Percentiles rank a stretch among this genome's conserved stretches.
These are phyloP conservation scores for Cantharis rustica DNA, from an alignment of 2,888 invertebrate genomes.

Conservation along the genomic window DNA sequence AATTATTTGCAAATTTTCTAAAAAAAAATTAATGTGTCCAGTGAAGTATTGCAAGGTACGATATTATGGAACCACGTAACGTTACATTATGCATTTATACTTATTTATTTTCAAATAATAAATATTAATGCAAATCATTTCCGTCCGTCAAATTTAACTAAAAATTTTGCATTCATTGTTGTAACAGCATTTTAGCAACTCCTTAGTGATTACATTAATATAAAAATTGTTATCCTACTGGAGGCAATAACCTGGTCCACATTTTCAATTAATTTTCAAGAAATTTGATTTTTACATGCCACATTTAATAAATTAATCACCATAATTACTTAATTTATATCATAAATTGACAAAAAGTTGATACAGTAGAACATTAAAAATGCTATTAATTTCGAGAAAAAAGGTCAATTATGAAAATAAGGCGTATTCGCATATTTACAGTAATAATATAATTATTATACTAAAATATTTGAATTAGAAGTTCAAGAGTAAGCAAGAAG, in stretches of 20 bases:
- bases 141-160: background rate
- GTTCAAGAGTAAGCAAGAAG: background rate
- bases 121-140: background rate
- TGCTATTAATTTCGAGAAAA: background rate
- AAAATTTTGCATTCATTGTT: background rate
- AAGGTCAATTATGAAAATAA: background rate
- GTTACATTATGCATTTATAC: no score
- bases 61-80: no score
- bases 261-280: background rate
- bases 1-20: background rate
- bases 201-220: background rate
- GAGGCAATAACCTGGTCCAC: slow-evolving; percentile 5
- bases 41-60: background rate
- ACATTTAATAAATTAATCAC: background rate
- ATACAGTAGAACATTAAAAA: background rate
- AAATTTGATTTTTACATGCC: background rate
- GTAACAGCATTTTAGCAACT: background rate
- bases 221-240: background rate
- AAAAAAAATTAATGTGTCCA: background rate
- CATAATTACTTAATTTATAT: slow-evolving; percentile 5
- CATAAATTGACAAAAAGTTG: slow-evolving; percentile 3
- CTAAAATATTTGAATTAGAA: background rate
- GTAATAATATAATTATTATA: background rate
- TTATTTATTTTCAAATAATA: no score
- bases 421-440: background rate